phyloP scores from a whole-genome alignment of 2,888 invertebrate species.

The Brachylomia viminalis region DNA sequence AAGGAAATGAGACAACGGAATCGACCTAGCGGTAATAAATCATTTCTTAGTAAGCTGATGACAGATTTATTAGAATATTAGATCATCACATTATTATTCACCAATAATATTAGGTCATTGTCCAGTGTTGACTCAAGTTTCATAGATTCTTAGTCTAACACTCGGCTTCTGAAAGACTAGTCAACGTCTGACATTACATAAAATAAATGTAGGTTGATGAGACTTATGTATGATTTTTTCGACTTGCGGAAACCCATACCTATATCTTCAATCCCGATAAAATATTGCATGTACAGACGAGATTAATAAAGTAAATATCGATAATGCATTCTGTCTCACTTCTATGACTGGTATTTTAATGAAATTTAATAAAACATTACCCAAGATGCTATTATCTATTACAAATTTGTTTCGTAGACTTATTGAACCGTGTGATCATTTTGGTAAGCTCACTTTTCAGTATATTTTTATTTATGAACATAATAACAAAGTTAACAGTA shows the following conservation, averaged over 20 bases:
- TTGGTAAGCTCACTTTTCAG: too few species aligned
- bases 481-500: neutral
- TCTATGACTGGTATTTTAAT: neutral
- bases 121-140: slow-evolving; percentile 13
- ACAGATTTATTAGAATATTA: slow-evolving; percentile 29
- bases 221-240: neutral
- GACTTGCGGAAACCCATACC: too few species aligned
- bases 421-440: too few species aligned
- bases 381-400: neutral
- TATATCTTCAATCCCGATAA: neutral
- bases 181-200: neutral
- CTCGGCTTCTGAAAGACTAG: neutral
- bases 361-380: neutral
- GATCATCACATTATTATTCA: slow-evolving; percentile 44
- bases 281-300: neutral
- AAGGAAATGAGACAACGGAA: neutral
- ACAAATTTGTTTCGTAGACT: neutral
- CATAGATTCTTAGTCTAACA: neutral
- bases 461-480: neutral
- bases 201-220: neutral
- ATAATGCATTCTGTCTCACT: neutral
- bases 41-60: slow-evolving; percentile 23
- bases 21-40: neutral
- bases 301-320: neutral
- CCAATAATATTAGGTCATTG: slow-evolving; percentile 31